Evolutionary conservation across 2,888 invertebrate genomes (phyloP), one percentile per base, ranked within the genome.

Genomic region (Labia minor): DNA sequence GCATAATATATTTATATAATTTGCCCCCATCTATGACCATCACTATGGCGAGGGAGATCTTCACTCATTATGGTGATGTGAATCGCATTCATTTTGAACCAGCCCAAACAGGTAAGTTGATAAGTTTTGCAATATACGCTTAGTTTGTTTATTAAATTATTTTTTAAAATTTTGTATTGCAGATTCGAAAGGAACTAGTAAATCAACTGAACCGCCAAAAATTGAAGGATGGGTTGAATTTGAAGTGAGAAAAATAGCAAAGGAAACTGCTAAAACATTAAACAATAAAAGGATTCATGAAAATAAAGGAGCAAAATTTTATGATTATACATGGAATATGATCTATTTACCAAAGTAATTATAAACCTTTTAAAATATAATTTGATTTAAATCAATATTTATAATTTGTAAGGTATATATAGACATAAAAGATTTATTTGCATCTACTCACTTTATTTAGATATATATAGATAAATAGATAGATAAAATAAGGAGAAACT

Each of bases 191-290:
- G 14, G 49, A 6, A 6, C 26, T 49, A 16, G 49, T n/a, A 49
- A 49, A 14, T 11, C 49, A 49, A 10, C 14, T 49, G 49, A 49
- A n/a, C 49, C 49, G 16, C 49, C 49, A 11, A 49, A 49, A 49
- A 86, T 88, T 0, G 97, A 97, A 82, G 97, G 96, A 1, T 97
- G 97, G 97, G 84, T 97, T 0, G 97, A 97, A 77, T 97, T 95
- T 77, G 85, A 89, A 74, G 88, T 89, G 72, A 95, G 95, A 78
- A 86, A 85, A 72, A 81, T 89, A 1, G 97, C 96, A 0, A 96
- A 95, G 78, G 81, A 84, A 74, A 90, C 95, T 16, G 93, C 94
- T 0, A 76, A 78, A 0, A 78, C 83, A 65, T 77, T 98, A n/a
- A 97, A 98, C 75, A 95, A 92, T 74, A 88, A 85, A 66, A 88